Base-by-base conservation (phyloP, 2,888 invertebrate species). In the Lydus trimaculatus region DNA sequence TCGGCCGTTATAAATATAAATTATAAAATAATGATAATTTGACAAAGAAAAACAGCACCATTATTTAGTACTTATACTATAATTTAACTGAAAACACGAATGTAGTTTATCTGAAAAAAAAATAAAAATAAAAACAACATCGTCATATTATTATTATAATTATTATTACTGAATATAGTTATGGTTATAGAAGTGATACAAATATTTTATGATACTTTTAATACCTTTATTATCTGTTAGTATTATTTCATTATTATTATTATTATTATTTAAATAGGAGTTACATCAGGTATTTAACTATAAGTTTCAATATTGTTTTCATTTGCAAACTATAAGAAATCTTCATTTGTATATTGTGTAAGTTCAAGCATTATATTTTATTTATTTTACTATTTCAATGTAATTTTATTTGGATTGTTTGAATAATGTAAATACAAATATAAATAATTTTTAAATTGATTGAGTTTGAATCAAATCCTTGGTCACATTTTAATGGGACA, bases 401-500 rank as follows among this genome's bases (percentile, higher is more conserved):
- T 72, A 69, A 63, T 73, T 74, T 75, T 76, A 70, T 69, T 67
- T 76, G 79, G 79, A 79, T 76, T 79, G 79, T 79, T 79, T 76
- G 77, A 76, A 75, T 73, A 69, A 72, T 76, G 78, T 79, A 78
- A 74, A 79, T 77, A 71, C 72, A 75, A 74, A 76, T 74, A 75
- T 69, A 69, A 64, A 71, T 71, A 71, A 70, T 71, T 74, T 75
- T 75, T 73, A 67, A n/a, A n/a, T n/a, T n/a, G n/a, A 64, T 56
- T 56, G 1, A 39, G 3, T 5, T n/a, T 3, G 15, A 43, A n/a
- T 17, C 7, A n/a, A 43, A n/a, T 17, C n/a, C 43, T 13, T 17
- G 0, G 1, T 43, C n/a, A 17, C n/a, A 36, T 43, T 17, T 6
- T 43, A 2, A 3, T 56, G 56, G 56, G 7, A 56, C 25, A 5